Percentiles rank a stretch among this genome's conserved stretches.
Conservation (phyloP, 2,888 invertebrate genomes). For the Nomada lathburiana region DNA sequence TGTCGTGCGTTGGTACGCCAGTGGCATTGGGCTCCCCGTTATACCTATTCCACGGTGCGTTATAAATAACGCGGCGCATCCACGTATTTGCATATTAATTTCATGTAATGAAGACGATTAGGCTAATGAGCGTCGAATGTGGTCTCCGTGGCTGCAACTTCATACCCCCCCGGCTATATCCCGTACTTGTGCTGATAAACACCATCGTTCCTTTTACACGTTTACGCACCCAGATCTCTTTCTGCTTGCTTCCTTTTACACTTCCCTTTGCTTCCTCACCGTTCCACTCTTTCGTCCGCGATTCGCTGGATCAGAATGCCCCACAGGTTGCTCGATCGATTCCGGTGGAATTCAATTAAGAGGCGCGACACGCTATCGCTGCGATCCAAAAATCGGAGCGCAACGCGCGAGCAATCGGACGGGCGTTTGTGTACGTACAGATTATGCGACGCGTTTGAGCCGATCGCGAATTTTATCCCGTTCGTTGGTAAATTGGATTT, state of each 20-base stretch:
- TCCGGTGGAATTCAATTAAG: conserved; percentile 69
- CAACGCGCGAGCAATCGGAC: conserved; percentile 31
- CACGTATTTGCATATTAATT: conserved; percentile 82
- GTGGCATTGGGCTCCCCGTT: conserved; percentile 61
- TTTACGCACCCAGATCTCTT: no score
- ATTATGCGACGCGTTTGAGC: conserved; percentile 56
- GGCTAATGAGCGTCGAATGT: conserved; percentile 79
- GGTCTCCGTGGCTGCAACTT: conserved; percentile 71
- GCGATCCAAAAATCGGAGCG: conserved; percentile 64
- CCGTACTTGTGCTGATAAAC: conserved; percentile 68
- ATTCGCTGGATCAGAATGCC: background rate
- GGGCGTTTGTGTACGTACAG: conserved; percentile 47
- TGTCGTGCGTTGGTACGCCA: conserved; percentile 68
- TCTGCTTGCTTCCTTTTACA: background rate
- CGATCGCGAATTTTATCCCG: conserved; percentile 50
- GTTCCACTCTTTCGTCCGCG: background rate
- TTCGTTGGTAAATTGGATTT: conserved; percentile 40
- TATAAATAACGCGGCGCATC: conserved; percentile 77
- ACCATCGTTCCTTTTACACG: conserved; percentile 35
- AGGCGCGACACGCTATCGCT: conserved; percentile 53
- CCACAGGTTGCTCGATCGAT: conserved; percentile 56
- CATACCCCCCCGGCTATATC: conserved; percentile 63
- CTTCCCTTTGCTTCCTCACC: background rate
- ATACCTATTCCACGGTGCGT: conserved; percentile 70
- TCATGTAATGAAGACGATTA: conserved; percentile 81